Evolutionary conservation across 2,888 invertebrate genomes (phyloP).

Genomic region (Pandemis cinnamomeana): DNA sequence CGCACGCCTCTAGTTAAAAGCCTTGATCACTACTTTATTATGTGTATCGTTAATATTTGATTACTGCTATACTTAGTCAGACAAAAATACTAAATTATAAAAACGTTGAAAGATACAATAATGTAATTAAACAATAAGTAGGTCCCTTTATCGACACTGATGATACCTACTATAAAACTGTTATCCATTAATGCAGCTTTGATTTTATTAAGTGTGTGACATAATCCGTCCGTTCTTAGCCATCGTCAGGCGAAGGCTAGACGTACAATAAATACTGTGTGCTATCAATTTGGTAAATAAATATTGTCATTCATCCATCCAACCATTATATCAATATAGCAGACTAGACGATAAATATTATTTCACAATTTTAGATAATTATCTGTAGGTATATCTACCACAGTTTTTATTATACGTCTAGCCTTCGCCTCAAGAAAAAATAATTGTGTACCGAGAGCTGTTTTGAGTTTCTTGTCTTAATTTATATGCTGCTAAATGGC

Average conservation of each 20-base stretch:
- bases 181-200: neutral
- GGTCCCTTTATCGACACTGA: too few relatives aligned
- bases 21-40: neutral
- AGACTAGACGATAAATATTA: too few relatives aligned
- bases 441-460: neutral
- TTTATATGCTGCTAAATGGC: neutral
- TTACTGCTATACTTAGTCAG: neutral
- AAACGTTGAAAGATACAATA: too few relatives aligned
- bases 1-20: neutral
- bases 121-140: too few relatives aligned
- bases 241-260: neutral
- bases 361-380: too few relatives aligned
- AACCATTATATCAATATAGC: too few relatives aligned
- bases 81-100: neutral
- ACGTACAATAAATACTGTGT: neutral
- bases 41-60: neutral
- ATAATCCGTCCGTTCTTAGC: neutral
- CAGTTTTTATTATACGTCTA: too few relatives aligned
- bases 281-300: too few relatives aligned
- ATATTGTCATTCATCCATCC: too few relatives aligned
- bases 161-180: too few relatives aligned
- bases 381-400: too few relatives aligned
- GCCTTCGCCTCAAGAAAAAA: neutral
- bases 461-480: neutral
- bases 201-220: neutral